Evolutionary conservation across 1,140 invertebrate species (phyloP).

Genomic region (Anthonomus grandis): DNA sequence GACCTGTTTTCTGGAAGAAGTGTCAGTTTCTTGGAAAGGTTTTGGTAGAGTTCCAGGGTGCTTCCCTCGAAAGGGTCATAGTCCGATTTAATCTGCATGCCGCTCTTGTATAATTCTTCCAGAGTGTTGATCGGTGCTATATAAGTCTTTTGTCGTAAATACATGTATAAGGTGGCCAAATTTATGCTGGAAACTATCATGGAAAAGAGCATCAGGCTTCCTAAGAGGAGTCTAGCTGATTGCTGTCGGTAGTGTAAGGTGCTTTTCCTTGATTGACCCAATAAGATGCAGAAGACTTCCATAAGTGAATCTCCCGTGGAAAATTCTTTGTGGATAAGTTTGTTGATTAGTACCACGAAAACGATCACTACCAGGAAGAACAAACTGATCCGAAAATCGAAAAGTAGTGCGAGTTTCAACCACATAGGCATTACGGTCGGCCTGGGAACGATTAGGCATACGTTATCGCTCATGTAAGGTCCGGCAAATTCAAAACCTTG

Average conservation of each 20-base stretch:
- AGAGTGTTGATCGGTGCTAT: slow-evolving; percentile 2
- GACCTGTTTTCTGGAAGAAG: neutral
- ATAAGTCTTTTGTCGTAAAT: neutral
- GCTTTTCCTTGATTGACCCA: neutral
- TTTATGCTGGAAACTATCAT: neutral
- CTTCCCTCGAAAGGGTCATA: slow-evolving; percentile 8
- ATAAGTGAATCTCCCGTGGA: neutral
- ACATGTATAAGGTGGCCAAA: neutral
- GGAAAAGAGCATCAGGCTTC: neutral
- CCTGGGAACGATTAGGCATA: slow-evolving; percentile 12
- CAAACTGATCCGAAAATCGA: neutral
- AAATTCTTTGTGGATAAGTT: neutral
- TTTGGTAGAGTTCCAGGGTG: neutral
- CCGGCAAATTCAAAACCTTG: slow-evolving; percentile 9
- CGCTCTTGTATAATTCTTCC: neutral
- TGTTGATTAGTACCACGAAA: neutral
- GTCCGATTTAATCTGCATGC: neutral
- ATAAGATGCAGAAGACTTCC: neutral
- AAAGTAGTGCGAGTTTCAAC: neutral
- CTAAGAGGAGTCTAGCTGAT: neutral
- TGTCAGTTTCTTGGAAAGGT: slow-evolving; percentile 1
- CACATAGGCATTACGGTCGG: slow-evolving; percentile 5
- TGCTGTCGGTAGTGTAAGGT: neutral
- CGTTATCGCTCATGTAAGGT: slow-evolving; percentile 4
- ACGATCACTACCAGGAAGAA: neutral